These are phyloP conservation scores for Trididemnum clinides DNA, from an alignment of 23 tunicate species.

Conservation along the genomic window DNA sequence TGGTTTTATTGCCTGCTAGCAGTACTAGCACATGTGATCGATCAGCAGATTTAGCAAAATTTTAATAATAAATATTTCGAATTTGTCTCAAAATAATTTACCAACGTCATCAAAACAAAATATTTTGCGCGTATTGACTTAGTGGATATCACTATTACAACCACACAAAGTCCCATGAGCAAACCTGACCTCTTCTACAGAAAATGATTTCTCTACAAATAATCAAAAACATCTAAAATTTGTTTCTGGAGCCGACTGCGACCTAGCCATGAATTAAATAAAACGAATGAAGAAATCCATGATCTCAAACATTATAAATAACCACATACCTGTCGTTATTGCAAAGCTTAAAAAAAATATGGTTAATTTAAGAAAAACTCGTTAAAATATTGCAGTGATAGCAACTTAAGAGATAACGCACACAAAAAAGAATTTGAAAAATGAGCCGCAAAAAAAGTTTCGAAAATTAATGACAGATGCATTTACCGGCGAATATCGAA, in stretches of 20 bases:
- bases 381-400: neutral
- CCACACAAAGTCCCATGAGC: too few species aligned
- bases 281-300: neutral
- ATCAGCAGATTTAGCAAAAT: too few species aligned
- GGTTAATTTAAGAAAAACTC: constrained; percentile 5
- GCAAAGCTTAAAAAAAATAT: neutral
- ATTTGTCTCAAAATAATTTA: too few species aligned
- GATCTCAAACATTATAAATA: neutral
- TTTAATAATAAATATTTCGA: too few species aligned
- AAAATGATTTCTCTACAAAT: neutral
- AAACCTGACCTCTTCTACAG: too few species aligned
- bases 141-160: too few species aligned
- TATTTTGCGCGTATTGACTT: too few species aligned
- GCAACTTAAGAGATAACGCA: neutral
- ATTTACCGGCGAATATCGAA: neutral
- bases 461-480: neutral
- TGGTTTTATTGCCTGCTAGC: too few species aligned
- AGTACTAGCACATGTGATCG: too few species aligned
- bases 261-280: neutral
- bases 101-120: too few species aligned
- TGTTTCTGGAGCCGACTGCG: neutral
- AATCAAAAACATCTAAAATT: neutral
- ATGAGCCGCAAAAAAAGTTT: neutral
- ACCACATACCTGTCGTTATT: neutral
- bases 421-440: neutral